Evolutionary conservation across 1,140 invertebrate genomes (phyloP).

Genomic region (Drosophila bocki): DNA sequence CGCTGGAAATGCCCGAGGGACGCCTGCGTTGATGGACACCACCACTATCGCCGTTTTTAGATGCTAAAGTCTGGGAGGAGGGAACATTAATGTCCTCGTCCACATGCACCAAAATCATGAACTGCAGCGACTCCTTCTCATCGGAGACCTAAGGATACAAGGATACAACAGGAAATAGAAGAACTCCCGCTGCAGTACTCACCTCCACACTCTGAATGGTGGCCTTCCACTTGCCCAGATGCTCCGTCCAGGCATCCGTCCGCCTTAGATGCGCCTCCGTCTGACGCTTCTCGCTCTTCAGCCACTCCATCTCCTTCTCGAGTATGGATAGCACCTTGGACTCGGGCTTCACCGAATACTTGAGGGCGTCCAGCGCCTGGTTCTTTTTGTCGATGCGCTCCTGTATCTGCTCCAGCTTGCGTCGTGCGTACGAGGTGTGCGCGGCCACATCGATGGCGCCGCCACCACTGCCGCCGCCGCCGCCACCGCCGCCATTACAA

Average conservation of each 20-base stretch:
- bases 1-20: constrained; percentile 89
- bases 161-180: not conserved
- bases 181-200: constrained; percentile 3
- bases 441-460: constrained; percentile 88
- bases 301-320: constrained; percentile 92
- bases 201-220: constrained; percentile 93
- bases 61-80: not conserved
- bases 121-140: constrained; percentile 92
- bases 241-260: constrained; percentile 95
- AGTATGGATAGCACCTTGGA: constrained; percentile 91
- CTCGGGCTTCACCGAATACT: constrained; percentile 91
- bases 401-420: constrained; percentile 92
- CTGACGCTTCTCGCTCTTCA: constrained; percentile 91
- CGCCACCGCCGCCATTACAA: constrained; percentile 27
- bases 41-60: constrained; percentile 51
- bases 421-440: constrained; percentile 93
- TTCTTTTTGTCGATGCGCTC: constrained; percentile 92
- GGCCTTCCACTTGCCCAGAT: constrained; percentile 94
- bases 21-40: constrained; percentile 75
- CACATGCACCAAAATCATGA: constrained; percentile 93
- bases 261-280: constrained; percentile 93
- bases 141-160: constrained; percentile 87
- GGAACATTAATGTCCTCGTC: constrained; percentile 87
- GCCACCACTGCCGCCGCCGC: constrained; percentile 84
- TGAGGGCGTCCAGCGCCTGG: constrained; percentile 91